Evolutionary conservation across 2,113 vertebrate species (phyloP).

Genomic region (Xenotilapia flavipinnis): DNA sequence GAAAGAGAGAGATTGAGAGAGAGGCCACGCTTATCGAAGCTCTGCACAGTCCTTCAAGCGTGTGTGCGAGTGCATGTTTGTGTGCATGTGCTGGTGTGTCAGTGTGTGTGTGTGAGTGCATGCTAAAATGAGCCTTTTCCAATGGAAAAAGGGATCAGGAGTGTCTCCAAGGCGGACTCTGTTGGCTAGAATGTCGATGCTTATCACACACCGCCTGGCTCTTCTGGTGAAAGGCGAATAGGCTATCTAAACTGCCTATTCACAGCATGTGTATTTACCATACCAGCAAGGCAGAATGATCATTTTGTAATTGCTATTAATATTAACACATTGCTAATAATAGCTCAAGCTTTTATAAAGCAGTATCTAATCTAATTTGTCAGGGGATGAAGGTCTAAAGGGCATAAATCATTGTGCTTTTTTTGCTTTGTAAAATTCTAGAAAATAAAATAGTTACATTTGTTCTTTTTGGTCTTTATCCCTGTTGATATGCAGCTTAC

Average conservation of each 20-base stretch:
- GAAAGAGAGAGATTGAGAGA: conserved; percentile 9
- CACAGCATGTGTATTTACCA: conserved; percentile 50
- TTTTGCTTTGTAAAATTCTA: neutral
- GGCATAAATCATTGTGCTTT: neutral
- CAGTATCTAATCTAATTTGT: neutral
- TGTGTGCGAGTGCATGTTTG: conserved; percentile 15
- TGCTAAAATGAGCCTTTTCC: conserved; percentile 68
- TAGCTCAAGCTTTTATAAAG: conserved; percentile 10
- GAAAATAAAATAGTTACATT: neutral
- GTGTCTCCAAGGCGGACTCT: conserved; percentile 64
- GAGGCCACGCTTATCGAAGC: conserved; percentile 63
- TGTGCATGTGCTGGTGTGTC: conserved; percentile 7
- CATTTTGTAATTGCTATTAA: conserved; percentile 51
- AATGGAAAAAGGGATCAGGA: conserved; percentile 68
- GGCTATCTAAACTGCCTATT: conserved; percentile 59
- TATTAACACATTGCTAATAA: conserved; percentile 29
- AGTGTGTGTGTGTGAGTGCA: conserved; percentile 7
- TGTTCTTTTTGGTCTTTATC: neutral
- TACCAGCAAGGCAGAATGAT: conserved; percentile 22
- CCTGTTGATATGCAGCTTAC: neutral
- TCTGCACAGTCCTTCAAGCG: conserved; percentile 53
- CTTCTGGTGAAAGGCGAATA: conserved; percentile 56
- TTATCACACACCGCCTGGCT: conserved; percentile 59
- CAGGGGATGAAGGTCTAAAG: neutral
- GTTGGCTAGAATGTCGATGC: conserved; percentile 68